Evolutionary conservation across 2,113 vertebrate genomes (phyloP), one percentile per base, ranked within the genome.

Genomic region (Grallaria varia): DNA sequence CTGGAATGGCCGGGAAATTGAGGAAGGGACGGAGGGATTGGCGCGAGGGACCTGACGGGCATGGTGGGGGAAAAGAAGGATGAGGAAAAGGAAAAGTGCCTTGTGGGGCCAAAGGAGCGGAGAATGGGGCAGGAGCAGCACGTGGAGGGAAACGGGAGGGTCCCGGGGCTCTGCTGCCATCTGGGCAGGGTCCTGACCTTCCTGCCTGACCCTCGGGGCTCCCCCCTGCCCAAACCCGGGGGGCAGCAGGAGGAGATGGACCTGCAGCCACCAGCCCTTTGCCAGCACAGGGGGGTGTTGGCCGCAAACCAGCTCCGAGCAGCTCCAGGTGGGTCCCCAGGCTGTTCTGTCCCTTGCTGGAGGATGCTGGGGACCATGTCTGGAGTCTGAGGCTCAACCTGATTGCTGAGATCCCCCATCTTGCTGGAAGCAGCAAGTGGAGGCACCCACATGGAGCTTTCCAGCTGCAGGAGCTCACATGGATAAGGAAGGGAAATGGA

Each of bases 51-150:
- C 27, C 52, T 23, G 25, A 9, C 14, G 4, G 44, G 45, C 3
- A 0, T 0, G 15, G n/a, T 23, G 45, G 1, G 15, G 44, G 12
- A 3, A 44, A 39, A 66, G 10, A 10, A 20, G 18, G 4, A 8
- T 52, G 37, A 80, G 42, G 50, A 60, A 37, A 33, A 55, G 14
- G 2, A 23, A 31, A 40, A 24, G 23, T 8, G 7, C 39, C 28
- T 35, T 4, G 21, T 30, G 35, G 44, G 17, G 23, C 19, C 22
- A 15, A 62, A 84, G 49, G 30, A 76, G 27, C 30, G 27, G 68
- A 8, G 40, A 56, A 44, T 2, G n/a, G 14, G 17, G 12, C 2
- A 2, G 45, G 45, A 78, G 53, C 28, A 40, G 73, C 74, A 42
- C 7, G 3, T 27, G 69, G 18, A 64, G 27, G 42, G 42, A 33